Base-by-base conservation (phyloP, 2,797 vertebrate species). In the Artibeus jamaicensis region DNA sequence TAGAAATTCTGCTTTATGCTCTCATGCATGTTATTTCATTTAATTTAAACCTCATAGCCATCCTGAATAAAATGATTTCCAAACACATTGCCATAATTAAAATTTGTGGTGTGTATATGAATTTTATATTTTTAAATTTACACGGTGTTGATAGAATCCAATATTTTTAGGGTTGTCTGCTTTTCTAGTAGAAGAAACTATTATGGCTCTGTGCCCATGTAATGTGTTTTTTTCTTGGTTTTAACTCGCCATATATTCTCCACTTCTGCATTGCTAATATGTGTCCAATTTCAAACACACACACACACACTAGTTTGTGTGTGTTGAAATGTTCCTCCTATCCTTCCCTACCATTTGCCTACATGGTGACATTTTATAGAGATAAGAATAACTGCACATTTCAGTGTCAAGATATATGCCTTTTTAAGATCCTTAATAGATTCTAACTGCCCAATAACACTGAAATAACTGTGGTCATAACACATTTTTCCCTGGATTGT, bases 371-470 rank as follows among this genome's bases (percentile, higher is more conserved):
- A 76, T 16, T 6, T 76, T 46, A 85, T 32, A 95, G 86, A 93
- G 91, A n/a, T 74, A 53, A 37, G 24, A 98, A 95, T 76, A 96
- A 26, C 44, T 70, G 2, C 50, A 82, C 37, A 97, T 95, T 96
- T 95, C 77, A 91, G 9, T 3, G 46, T 92, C n/a, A 92, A 96
- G 96, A 97, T 97, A 97, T 97, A 98, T 91, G 93, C 97, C 90
- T 57, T 97, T 97, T 92, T 19, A 37, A 97, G 94, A 97, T 97
- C 90, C 96, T 96, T 94, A 98, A 97, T 95, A 97, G 96, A 98
- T 97, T 98, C 81, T 97, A 98, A 97, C 96, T 96, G 81, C 86
- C 67, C 81, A 89, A 70, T 86, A 97, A 97, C 89, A 97, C 93
- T 95, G 89, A 96, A 97, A 96, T 97, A 97, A 95, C 55, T 74